Evolutionary conservation across 2,113 vertebrate species (phyloP).

Genomic region (Falco punctatus): DNA sequence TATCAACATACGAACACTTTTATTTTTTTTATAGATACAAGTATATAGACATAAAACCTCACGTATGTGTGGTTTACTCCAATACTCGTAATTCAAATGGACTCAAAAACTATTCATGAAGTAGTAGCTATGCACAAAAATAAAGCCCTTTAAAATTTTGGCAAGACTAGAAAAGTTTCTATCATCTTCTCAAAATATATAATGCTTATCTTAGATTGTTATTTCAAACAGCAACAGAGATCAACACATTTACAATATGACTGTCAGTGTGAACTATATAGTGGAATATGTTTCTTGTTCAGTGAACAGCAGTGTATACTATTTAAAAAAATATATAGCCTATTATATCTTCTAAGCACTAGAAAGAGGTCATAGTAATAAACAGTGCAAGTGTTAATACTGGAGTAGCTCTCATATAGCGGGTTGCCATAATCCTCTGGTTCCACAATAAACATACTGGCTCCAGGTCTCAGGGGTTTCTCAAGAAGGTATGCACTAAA

Average conservation of each 20-base stretch:
- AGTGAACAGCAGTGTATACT: background rate
- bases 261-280: background rate
- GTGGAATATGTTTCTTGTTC: background rate
- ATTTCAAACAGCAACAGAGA: background rate
- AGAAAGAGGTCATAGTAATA: background rate
- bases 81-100: background rate
- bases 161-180: background rate
- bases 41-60: background rate
- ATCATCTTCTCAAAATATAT: background rate
- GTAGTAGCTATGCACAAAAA: background rate
- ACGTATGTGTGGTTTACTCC: background rate
- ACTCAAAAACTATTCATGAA: background rate
- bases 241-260: background rate
- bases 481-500: background rate
- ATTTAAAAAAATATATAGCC: background rate
- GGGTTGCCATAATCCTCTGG: background rate
- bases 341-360: background rate
- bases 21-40: background rate
- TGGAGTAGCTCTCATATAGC: background rate
- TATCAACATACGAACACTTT: background rate
- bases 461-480: background rate
- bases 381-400: background rate
- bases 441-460: background rate
- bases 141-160: background rate
- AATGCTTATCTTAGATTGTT: background rate